Evolutionary conservation across 2,797 vertebrate genomes (phyloP).

Genomic region (Etheostoma perlongum): DNA sequence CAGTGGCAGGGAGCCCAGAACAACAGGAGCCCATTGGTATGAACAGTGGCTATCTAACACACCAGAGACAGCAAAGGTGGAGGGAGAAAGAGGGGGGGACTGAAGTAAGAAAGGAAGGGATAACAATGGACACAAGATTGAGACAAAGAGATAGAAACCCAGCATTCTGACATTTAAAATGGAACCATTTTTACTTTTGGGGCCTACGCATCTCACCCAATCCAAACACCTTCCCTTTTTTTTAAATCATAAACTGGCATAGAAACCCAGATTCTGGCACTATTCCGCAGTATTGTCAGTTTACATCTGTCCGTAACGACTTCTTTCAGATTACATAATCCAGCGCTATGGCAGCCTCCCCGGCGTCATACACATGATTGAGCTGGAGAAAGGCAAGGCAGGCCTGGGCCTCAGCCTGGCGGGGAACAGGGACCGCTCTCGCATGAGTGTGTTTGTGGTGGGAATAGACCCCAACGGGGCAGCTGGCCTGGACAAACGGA

Average conservation of each 20-base stretch:
- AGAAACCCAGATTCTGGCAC: constrained; percentile 10
- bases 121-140: constrained; percentile 54
- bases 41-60: constrained; percentile 70
- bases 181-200: constrained; percentile 33
- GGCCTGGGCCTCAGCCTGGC: constrained; percentile 97
- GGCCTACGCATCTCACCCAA: neutral
- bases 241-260: neutral
- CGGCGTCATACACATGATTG: constrained; percentile 92
- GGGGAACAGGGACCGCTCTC: constrained; percentile 95
- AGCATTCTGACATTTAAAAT: constrained; percentile 41
- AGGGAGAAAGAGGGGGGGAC: constrained; percentile 38
- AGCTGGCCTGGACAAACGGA: constrained; percentile 91
- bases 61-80: constrained; percentile 65
- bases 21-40: constrained; percentile 69
- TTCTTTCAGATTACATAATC: constrained; percentile 87
- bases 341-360: constrained; percentile 91
- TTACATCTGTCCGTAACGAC: constrained; percentile 50
- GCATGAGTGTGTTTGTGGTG: constrained; percentile 97
- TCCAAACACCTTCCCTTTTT: neutral
- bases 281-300: constrained; percentile 17
- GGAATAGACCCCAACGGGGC: constrained; percentile 95
- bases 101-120: constrained; percentile 23
- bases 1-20: constrained; percentile 80
- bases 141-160: constrained; percentile 51
- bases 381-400: constrained; percentile 94